A percentile compares a stretch with the other conserved stretches of the same genome.
Evolutionary conservation across 2,797 vertebrate species (phyloP).

Genomic region (Heteromormyrus szaboi): DNA sequence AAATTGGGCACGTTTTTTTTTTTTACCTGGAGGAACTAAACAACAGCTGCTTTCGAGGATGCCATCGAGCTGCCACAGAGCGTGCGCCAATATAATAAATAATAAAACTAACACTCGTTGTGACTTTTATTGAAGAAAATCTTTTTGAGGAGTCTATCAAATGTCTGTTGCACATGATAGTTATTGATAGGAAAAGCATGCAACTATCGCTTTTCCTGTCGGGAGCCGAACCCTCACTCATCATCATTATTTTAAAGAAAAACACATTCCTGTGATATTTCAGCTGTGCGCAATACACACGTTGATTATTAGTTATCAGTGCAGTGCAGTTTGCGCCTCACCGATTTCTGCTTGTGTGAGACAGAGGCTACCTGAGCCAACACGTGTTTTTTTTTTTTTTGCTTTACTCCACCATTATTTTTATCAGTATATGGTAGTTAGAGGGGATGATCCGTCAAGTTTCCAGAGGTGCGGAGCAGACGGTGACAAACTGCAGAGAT

Average conservation of each 20-base stretch:
- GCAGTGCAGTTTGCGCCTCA: neutral
- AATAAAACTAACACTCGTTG: constrained; percentile 13
- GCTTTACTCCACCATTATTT: neutral
- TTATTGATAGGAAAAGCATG: neutral
- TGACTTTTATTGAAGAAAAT: constrained; percentile 11
- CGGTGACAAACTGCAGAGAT: neutral
- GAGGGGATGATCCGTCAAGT: neutral
- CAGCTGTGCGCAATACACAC: neutral
- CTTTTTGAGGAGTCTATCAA: neutral
- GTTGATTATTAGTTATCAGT: neutral
- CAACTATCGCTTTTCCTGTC: neutral
- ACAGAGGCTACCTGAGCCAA: neutral
- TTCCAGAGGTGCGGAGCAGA: constrained; percentile 26
- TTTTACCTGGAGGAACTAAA: neutral
- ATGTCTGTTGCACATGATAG: neutral
- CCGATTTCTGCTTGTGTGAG: neutral
- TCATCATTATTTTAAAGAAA: neutral
- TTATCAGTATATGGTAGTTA: neutral
- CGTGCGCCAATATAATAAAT: neutral
- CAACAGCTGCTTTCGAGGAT: neutral
- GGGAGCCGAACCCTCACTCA: neutral
- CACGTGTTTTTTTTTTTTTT: neutral
- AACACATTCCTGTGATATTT: too few species aligned
- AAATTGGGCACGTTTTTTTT: neutral
- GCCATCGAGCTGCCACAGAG: neutral